These are phyloP conservation scores for Acanthornis magna DNA, from an alignment of 2,797 vertebrate genomes.

Conservation along the genomic window DNA sequence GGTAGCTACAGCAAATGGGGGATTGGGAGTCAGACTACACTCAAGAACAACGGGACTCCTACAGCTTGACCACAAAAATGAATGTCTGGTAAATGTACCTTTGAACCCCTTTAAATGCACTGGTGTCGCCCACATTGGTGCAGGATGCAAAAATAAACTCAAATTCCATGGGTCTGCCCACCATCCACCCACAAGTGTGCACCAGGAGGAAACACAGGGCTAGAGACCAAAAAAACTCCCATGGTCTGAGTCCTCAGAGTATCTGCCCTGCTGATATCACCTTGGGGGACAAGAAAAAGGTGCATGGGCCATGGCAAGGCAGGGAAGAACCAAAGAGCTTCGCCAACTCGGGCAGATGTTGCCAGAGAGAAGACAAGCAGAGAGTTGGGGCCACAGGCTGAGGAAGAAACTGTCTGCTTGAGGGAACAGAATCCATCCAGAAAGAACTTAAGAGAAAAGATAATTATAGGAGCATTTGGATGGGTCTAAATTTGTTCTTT, in stretches of 20 bases:
- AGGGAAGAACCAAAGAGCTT: neutral
- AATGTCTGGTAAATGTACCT: neutral
- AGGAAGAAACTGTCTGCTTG: neutral
- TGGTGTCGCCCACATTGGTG: neutral
- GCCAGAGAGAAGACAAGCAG: neutral
- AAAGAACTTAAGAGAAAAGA: neutral
- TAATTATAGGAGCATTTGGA: neutral
- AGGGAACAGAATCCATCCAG: neutral
- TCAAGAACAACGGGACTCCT: neutral
- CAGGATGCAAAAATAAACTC: neutral
- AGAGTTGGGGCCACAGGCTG: neutral
- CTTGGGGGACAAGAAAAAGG: neutral
- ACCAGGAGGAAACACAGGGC: neutral
- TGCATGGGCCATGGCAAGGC: accelerated
- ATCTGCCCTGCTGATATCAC: neutral
- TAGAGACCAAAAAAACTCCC: neutral
- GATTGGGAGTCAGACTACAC: neutral
- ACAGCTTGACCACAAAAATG: neutral
- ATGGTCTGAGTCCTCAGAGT: accelerated
- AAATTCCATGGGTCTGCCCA: neutral
- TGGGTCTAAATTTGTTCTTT: neutral
- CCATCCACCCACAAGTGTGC: neutral
- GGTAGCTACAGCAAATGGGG: neutral
- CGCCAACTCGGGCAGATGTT: accelerated
- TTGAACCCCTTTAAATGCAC: neutral